Evolutionary conservation across 2,113 vertebrate genomes (phyloP), one percentile per base, ranked within the genome.

Genomic region (Melanocharis versteri): DNA sequence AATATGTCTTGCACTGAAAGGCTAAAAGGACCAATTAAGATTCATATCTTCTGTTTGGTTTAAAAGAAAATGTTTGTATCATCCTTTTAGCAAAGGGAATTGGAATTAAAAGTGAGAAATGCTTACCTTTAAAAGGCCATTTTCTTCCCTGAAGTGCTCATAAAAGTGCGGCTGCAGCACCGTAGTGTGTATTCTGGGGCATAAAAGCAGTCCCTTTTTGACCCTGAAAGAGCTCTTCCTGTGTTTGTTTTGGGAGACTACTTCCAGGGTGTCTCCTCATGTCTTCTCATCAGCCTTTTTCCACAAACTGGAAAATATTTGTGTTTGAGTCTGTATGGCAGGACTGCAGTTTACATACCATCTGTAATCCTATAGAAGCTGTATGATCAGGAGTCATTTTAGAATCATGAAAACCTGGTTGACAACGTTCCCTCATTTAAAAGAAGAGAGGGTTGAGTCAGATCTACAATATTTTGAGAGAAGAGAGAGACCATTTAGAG

Each of bases 401-500:
- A 45, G 35, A 20, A 9, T 53, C 12, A 5, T 24, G 54, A 35
- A 31, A 90, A 72, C 19, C 24, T 70, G 21, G 10, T 9, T 62
- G 65, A 31, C 22, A 30, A 5, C 0, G 0, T 58, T 40, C 9
- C 40, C 30, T 62, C 26, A 5, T 31, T 47, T 42, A 28, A 50
- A 70, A 87, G 68, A 35, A 47, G 28, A 50, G 39, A 21, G 33
- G 3, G 5, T 50, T 80, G 33, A 28, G 23, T 39, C 50, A 45
- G n/a, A 35, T 27, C 33, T n/a, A 2, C 14, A 24, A 4, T 4
- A 7, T 58, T 66, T 61, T 86, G 26, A 19, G 44, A 39, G 35
- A 22, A 57, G 13, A 28, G 30, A 28, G 40, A 69, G 31, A 24
- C 35, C 27, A 57, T 65, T 56, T 7, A 42, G 15, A 18, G 26